Percentiles rank a stretch among this genome's conserved stretches.
phyloP scores from a whole-genome alignment of 2,888 invertebrate genomes.

The Gryllus longicercus region DNA sequence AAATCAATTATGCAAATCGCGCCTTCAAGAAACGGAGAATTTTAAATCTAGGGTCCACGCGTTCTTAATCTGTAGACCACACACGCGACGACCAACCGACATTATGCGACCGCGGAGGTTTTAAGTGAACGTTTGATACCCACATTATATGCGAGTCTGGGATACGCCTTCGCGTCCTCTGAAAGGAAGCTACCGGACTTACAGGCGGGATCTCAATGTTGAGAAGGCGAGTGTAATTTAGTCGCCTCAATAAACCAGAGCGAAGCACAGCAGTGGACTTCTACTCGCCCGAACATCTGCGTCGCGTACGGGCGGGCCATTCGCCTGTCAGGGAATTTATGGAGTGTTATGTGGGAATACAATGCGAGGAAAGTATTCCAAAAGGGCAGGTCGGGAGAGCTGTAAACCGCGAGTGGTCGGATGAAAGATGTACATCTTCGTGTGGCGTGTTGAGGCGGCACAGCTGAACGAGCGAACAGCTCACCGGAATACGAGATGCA shows the following conservation, averaged over 20 bases:
- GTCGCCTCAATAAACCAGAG: too few species aligned
- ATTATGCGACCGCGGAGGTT: background rate
- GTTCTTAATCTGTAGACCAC: background rate
- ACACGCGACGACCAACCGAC: background rate
- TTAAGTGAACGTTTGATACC: background rate
- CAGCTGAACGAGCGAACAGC: too few species aligned
- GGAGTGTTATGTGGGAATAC: background rate
- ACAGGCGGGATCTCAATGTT: too few species aligned
- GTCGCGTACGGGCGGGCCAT: background rate
- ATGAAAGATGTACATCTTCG: too few species aligned
- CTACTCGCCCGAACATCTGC: background rate
- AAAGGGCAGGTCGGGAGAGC: background rate
- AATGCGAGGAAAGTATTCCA: background rate
- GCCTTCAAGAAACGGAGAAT: background rate
- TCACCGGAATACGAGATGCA: too few species aligned
- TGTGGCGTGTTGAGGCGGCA: too few species aligned
- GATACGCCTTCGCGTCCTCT: background rate
- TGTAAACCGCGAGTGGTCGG: too few species aligned
- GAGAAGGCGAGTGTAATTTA: too few species aligned
- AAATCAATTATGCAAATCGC: background rate
- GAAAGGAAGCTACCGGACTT: too few species aligned
- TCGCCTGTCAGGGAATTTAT: background rate
- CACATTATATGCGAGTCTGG: background rate
- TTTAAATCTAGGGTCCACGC: background rate
- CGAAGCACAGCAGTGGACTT: too few species aligned